Evolutionary conservation across 2,888 invertebrate genomes (phyloP), one percentile per base, ranked within the genome.

Genomic region (Drosophila barbarae): DNA sequence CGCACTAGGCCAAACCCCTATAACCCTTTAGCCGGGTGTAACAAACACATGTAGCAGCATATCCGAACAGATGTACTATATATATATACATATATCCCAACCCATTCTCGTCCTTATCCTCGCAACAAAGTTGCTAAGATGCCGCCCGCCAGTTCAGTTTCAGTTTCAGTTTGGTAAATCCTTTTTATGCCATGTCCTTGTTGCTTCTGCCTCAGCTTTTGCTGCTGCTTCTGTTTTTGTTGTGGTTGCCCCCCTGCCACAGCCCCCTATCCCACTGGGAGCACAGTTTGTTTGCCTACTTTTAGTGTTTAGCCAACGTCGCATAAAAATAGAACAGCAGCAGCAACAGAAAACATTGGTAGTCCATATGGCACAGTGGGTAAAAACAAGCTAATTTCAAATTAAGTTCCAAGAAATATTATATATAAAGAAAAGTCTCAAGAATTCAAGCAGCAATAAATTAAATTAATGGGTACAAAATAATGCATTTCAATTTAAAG

Each of bases 311-410:
- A 83, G 74, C 75, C 77, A 77, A 68, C 77, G 71, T 80, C 69
- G 77, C 81, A 79, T 80, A 83, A 83, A 83, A 79, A 79, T 79
- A 80, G 78, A 75, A 80, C 77, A 74, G 50, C 76, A 53, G 56
- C 65, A 23, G 34, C 59, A 38, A 36, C 47, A 39, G 61, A 60
- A 47, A 41, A 49, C 60, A 59, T 21, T 39, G 35, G 32, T 35
- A 67, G 69, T 68, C 69, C 52, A 44, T 52, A 52, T 49, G 47
- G 69, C 52, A 68, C 68, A 58, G 59, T 69, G 68, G 59, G 9
- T 9, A 23, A 26, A n/a, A 2, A 2, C 2, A 5, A 1, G 9
- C 9, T 26, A 42, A 26, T n/a, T 1, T 1, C 9, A n/a, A n/a
- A 5, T 42, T n/a, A 52, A 52, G 38, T 15, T 15, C 3, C 3